Conservation (phyloP, 2,113 vertebrate species). For the Dipodomys ordii region DNA sequence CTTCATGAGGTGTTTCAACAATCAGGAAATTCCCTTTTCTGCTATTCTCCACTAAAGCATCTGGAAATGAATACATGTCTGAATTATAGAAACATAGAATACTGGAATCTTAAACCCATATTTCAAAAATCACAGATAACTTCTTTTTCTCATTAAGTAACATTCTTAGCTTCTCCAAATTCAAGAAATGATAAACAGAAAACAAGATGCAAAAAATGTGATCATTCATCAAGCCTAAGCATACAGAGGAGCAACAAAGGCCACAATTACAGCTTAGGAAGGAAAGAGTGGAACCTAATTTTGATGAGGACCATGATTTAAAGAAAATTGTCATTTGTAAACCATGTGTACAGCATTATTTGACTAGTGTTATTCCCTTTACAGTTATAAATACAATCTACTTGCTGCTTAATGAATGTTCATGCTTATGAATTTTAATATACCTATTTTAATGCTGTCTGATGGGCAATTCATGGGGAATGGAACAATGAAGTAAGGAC, state of each 20-base stretch:
- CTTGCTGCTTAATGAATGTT: constrained; percentile 23
- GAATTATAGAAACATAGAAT: constrained; percentile 32
- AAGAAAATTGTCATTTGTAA: constrained; percentile 29
- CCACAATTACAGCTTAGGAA: background rate
- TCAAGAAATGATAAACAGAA: constrained; percentile 31
- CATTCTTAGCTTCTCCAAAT: constrained; percentile 16
- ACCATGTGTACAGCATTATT: constrained; percentile 23
- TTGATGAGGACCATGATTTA: constrained; percentile 18
- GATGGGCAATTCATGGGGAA: background rate
- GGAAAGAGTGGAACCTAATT: constrained; percentile 10
- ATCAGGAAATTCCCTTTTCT: constrained; percentile 52
- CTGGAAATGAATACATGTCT: constrained; percentile 18
- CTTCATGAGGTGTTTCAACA: constrained; percentile 26
- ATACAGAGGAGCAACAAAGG: constrained; percentile 5
- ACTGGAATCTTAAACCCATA: constrained; percentile 35
- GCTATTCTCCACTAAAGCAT: constrained; percentile 15
- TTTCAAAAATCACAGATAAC: constrained; percentile 20
- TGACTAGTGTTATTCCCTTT: constrained; percentile 26
- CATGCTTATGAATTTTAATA: constrained; percentile 33
- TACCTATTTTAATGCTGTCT: constrained; percentile 24
- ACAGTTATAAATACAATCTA: constrained; percentile 44
- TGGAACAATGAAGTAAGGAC: background rate
- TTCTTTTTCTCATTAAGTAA: constrained; percentile 42
- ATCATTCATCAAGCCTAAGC: constrained; percentile 21
- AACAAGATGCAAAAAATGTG: constrained; percentile 49